Percentiles rank a stretch among this genome's conserved stretches.
Conservation (phyloP, 1,140 invertebrate genomes). For the Pogonomyrmex barbatus region DNA sequence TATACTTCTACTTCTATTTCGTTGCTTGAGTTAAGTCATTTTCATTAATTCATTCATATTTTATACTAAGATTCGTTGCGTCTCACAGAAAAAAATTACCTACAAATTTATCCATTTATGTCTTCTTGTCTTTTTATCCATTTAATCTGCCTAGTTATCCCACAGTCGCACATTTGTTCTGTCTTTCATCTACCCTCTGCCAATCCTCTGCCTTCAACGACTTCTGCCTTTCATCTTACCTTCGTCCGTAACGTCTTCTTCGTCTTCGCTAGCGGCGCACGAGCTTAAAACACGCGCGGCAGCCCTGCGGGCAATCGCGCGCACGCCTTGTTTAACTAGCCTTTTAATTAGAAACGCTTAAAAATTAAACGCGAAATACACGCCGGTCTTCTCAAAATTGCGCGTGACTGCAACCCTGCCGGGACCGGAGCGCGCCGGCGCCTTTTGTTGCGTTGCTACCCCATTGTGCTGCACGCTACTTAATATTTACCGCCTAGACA, state of each 20-base stretch:
- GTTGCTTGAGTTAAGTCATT: neutral
- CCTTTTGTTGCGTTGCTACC: constrained; percentile 78
- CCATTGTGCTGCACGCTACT: constrained; percentile 77
- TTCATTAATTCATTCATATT: neutral
- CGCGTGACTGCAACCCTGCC: constrained; percentile 68
- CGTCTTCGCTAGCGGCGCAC: constrained; percentile 34
- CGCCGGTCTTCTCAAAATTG: constrained; percentile 79
- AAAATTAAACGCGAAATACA: constrained; percentile 86
- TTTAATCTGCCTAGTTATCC: neutral
- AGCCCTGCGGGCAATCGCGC: constrained; percentile 81
- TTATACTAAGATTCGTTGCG: neutral
- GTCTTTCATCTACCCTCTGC: neutral
- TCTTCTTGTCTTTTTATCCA: neutral
- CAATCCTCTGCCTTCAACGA: neutral
- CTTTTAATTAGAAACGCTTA: constrained; percentile 87
- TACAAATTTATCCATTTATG: constrained; percentile 10
- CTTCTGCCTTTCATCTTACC: constrained; percentile 33
- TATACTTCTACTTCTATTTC: neutral
- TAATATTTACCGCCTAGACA: constrained; percentile 80
- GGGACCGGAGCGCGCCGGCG: constrained; percentile 55
- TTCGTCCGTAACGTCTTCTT: constrained; percentile 33
- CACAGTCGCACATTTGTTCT: constrained; percentile 8
- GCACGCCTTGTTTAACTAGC: constrained; percentile 85
- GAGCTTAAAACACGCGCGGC: constrained; percentile 51
- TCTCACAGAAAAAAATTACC: neutral